Evolutionary conservation across 2,797 vertebrate genomes (phyloP).

Genomic region (Phataginus tetradactyla): DNA sequence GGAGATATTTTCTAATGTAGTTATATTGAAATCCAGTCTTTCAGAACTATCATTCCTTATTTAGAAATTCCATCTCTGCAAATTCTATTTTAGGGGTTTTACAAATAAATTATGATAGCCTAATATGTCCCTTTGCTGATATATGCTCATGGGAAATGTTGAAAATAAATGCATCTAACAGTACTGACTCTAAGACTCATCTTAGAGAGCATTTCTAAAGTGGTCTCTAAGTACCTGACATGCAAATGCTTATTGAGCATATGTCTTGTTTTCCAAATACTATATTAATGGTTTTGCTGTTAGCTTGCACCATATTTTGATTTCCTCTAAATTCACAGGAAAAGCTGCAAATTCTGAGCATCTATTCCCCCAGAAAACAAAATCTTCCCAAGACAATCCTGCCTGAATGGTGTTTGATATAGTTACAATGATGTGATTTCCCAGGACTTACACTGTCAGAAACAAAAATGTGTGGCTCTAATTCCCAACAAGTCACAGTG

Average conservation of each 20-base stretch:
- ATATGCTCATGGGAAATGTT: neutral
- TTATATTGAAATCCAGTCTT: neutral
- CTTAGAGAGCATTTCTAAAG: neutral
- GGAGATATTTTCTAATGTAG: neutral
- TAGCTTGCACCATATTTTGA: neutral
- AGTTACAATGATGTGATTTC: conserved; percentile 36
- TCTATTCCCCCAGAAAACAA: neutral
- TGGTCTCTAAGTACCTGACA: neutral
- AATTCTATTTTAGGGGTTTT: conserved; percentile 44
- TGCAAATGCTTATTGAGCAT: neutral
- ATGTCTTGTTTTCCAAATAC: conserved; percentile 1
- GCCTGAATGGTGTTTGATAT: neutral
- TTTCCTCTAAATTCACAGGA: neutral
- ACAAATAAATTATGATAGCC: conserved; percentile 1
- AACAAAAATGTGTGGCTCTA: conserved; percentile 10
- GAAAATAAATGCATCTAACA: neutral
- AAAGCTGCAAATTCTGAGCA: neutral
- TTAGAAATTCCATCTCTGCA: neutral
- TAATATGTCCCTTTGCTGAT: neutral
- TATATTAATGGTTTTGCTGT: neutral
- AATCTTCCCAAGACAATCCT: conserved; percentile 28
- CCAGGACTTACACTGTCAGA: neutral
- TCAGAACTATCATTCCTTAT: neutral
- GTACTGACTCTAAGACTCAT: neutral
- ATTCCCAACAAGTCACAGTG: conserved; percentile 25